These are phyloP conservation scores for Spodoptera littoralis DNA, from an alignment of 2,888 invertebrate species.

Conservation along the genomic window DNA sequence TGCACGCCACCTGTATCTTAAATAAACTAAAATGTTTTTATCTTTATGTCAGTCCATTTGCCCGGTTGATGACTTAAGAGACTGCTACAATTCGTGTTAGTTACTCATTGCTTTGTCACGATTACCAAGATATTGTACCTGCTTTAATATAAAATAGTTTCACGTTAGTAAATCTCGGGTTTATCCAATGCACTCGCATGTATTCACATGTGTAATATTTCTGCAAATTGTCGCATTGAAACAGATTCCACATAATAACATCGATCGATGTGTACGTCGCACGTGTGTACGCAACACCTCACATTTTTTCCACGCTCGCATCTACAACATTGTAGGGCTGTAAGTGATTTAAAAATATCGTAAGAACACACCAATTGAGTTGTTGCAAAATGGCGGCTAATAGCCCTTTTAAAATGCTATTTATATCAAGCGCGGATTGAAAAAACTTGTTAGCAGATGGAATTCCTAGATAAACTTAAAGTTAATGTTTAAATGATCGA, in stretches of 20 bases:
- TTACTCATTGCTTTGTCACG: too few relatives aligned
- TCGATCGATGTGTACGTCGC: conserved; percentile 30
- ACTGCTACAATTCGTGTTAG: too few relatives aligned
- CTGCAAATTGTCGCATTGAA: conserved; percentile 3
- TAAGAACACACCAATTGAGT: conserved; percentile 27
- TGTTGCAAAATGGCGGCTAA: conserved; percentile 35
- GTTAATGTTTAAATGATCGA: conserved; percentile 20
- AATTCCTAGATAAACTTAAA: conserved; percentile 14
- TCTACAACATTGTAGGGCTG: conserved; percentile 34
- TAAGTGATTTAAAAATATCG: conserved; percentile 38
- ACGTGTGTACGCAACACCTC: conserved; percentile 29
- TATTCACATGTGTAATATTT: neutral
- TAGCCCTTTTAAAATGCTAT: conserved; percentile 15
- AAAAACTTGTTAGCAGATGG: too few relatives aligned
- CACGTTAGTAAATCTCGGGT: neutral
- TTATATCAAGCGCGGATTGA: conserved; percentile 10
- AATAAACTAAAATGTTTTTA: too few relatives aligned
- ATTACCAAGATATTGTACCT: too few relatives aligned
- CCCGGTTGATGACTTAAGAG: too few relatives aligned
- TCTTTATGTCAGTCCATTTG: too few relatives aligned
- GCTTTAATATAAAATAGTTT: neutral
- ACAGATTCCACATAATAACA: conserved; percentile 42
- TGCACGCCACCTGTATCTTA: too few relatives aligned
- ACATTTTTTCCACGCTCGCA: conserved; percentile 43
- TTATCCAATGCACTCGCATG: neutral